Conservation (phyloP, 64 coral and sea anemone genomes). For the Acropora tenuis region DNA sequence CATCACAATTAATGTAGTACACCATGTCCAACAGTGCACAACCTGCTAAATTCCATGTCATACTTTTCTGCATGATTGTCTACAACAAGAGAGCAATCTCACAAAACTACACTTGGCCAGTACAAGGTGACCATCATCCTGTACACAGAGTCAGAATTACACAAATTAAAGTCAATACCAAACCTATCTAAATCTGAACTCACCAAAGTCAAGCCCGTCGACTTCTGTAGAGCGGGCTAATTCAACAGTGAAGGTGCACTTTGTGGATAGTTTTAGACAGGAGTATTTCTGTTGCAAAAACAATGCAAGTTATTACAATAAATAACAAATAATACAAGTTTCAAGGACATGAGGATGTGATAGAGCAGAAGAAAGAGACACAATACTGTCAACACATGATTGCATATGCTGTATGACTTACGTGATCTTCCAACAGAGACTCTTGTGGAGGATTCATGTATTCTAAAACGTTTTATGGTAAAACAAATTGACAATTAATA, state of each 20-base stretch:
- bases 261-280: constrained; percentile 75
- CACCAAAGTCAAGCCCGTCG: constrained; percentile 83
- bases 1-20: too few relatives aligned
- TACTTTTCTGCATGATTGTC: too few relatives aligned
- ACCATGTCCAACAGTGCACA: too few relatives aligned
- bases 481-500: not conserved
- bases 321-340: not conserved
- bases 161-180: not conserved
- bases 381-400: too few relatives aligned
- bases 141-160: too few relatives aligned
- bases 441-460: constrained; percentile 42
- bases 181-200: not conserved
- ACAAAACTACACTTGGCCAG: too few relatives aligned
- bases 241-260: constrained; percentile 83
- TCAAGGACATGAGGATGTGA: not conserved
- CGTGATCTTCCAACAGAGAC: constrained; percentile 73
- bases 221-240: constrained; percentile 80
- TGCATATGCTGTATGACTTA: not conserved
- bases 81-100: too few relatives aligned
- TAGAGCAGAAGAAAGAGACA: too few relatives aligned
- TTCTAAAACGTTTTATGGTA: not conserved
- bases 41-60: too few relatives aligned
- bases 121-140: too few relatives aligned
- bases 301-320: not conserved
- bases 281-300: constrained; percentile 69